These are phyloP conservation scores for Coenonympha arcania DNA, from an alignment of 2,888 invertebrate species.

Conservation along the genomic window DNA sequence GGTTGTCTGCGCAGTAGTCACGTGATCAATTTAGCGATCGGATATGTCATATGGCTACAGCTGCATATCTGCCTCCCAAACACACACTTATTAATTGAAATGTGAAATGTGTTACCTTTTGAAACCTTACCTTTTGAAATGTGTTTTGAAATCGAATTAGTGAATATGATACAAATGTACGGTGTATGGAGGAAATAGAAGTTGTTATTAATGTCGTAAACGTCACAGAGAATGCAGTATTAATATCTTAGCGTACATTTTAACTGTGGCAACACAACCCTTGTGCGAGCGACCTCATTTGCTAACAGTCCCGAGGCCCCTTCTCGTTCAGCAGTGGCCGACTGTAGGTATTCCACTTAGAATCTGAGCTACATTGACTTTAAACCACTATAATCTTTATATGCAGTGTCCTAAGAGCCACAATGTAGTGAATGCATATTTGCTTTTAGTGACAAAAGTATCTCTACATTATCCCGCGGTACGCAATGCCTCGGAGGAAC, in stretches of 20 bases:
- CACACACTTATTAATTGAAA: too few species aligned
- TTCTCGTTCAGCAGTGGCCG: slow-evolving; percentile 15
- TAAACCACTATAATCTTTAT: slow-evolving; percentile 18
- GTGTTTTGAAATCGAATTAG: too few species aligned
- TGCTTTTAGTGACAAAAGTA: slow-evolving; percentile 6
- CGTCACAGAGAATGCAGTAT: slow-evolving; percentile 4
- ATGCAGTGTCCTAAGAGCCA: slow-evolving; percentile 14
- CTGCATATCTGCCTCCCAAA: too few species aligned
- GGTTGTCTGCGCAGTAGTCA: too few species aligned
- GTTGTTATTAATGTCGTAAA: not conserved
- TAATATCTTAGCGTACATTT: slow-evolving; percentile 19
- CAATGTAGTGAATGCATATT: slow-evolving; percentile 5
- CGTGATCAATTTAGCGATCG: too few species aligned
- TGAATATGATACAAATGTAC: too few species aligned
- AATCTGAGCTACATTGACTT: slow-evolving; percentile 8
- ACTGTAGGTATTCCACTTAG: slow-evolving; percentile 10
- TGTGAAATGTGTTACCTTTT: too few species aligned
- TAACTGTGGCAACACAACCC: slow-evolving; percentile 18
- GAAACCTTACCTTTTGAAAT: too few species aligned
- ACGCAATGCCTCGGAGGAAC: slow-evolving; percentile 13
- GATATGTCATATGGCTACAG: too few species aligned
- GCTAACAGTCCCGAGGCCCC: slow-evolving; percentile 23
- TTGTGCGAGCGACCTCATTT: slow-evolving; percentile 24
- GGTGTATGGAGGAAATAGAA: too few species aligned
- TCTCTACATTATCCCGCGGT: slow-evolving; percentile 13